phyloP scores from a whole-genome alignment of 2,797 vertebrate genomes.

The Mormyrops attenuatus region DNA sequence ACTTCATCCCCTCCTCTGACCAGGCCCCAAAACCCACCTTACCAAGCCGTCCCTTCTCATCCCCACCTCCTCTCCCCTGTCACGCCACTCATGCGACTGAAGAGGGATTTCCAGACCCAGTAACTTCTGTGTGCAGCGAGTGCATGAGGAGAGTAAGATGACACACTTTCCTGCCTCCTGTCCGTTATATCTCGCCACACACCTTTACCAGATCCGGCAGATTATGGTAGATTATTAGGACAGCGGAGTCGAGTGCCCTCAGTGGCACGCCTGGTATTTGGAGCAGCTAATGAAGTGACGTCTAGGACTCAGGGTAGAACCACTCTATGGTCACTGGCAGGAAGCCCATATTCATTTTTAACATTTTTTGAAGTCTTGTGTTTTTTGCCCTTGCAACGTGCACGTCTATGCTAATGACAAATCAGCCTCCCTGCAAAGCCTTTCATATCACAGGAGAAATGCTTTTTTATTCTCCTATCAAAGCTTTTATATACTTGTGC shows the following conservation, averaged over 20 bases:
- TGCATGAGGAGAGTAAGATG: neutral
- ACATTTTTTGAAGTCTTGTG: neutral
- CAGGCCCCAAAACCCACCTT: neutral
- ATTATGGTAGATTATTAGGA: neutral
- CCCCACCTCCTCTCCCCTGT: neutral
- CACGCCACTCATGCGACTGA: neutral
- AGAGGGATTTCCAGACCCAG: neutral
- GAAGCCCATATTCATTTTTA: neutral
- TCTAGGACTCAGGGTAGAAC: neutral
- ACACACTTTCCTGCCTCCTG: neutral
- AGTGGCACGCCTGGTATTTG: neutral
- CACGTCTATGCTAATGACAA: neutral
- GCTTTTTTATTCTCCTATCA: neutral
- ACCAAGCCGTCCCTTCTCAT: neutral
- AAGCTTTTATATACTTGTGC: neutral
- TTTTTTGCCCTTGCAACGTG: neutral
- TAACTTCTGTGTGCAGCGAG: neutral
- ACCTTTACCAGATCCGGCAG: neutral
- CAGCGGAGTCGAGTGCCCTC: neutral
- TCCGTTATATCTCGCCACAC: neutral
- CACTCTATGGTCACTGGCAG: neutral
- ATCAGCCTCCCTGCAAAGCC: neutral
- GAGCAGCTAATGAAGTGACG: constrained; percentile 4
- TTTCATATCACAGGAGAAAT: neutral
- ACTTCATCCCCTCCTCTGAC: neutral